phyloP scores from a whole-genome alignment of 1,140 invertebrate species.

The Cotesia vestalis region DNA sequence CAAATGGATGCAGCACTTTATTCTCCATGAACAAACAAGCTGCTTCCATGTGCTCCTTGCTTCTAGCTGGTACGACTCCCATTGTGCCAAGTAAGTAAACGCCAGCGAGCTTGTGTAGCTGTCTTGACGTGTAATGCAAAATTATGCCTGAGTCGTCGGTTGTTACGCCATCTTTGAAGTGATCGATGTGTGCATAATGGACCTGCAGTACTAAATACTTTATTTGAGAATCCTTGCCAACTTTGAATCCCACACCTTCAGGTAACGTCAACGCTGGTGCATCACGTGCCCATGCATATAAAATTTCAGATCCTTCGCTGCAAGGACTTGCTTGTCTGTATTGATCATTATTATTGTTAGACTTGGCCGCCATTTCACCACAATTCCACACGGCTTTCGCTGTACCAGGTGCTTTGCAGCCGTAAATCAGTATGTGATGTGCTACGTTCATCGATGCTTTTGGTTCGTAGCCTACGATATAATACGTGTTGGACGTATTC shows the following conservation, averaged over 20 bases:
- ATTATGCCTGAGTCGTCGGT: conserved; percentile 85
- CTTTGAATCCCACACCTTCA: conserved; percentile 82
- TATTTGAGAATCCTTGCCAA: conserved; percentile 76
- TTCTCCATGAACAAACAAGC: conserved; percentile 83
- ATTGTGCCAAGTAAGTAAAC: conserved; percentile 86
- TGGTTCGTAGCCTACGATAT: conserved; percentile 91
- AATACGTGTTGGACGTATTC: conserved; percentile 75
- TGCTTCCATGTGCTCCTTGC: conserved; percentile 86
- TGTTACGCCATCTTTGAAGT: conserved; percentile 75
- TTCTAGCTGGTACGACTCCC: conserved; percentile 77
- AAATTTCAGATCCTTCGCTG: conserved; percentile 77
- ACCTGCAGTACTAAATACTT: conserved; percentile 91
- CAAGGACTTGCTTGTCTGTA: conserved; percentile 72
- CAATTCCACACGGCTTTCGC: conserved; percentile 88
- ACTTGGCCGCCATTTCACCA: conserved; percentile 83
- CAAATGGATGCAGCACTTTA: conserved; percentile 91
- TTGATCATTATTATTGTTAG: conserved; percentile 53
- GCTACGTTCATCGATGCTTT: conserved; percentile 90
- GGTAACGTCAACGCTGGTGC: conserved; percentile 88
- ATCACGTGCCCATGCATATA: conserved; percentile 97
- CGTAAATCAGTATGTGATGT: conserved; percentile 97
- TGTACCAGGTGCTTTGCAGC: conserved; percentile 86
- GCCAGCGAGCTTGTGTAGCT: conserved; percentile 82
- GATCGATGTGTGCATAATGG: conserved; percentile 83
- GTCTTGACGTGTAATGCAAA: conserved; percentile 78